These are phyloP conservation scores for Alfaro cultratus DNA, from an alignment of 2,797 vertebrate species.

Conservation along the genomic window DNA sequence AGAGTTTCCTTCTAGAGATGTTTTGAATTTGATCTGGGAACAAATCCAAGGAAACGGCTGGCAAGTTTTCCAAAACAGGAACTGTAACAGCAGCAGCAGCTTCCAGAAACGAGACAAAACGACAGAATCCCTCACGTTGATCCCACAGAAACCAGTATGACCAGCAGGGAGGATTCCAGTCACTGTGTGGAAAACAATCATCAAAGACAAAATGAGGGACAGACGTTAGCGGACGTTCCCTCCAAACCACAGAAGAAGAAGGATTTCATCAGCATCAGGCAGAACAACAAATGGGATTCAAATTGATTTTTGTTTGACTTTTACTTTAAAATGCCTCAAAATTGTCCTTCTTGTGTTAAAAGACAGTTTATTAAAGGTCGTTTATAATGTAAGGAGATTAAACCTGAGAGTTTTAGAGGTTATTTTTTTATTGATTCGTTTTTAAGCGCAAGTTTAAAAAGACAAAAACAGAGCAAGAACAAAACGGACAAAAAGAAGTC, in stretches of 20 bases:
- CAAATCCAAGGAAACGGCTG: background rate
- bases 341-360: background rate
- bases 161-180: slow-evolving; percentile 11
- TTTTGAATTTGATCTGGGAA: background rate
- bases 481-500: background rate
- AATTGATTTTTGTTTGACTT: background rate
- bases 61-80: background rate
- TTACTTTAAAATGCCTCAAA: background rate
- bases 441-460: background rate
- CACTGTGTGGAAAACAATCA: slow-evolving; percentile 29
- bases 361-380: background rate
- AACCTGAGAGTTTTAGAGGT: background rate
- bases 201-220: slow-evolving; percentile 31
- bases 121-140: background rate
- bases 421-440: background rate
- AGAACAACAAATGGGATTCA: slow-evolving; percentile 13
- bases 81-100: background rate
- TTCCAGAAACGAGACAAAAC: background rate
- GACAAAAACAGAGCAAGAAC: background rate
- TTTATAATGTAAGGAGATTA: background rate
- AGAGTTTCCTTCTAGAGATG: background rate
- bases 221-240: slow-evolving; percentile 4
- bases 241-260: background rate
- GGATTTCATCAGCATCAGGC: slow-evolving; percentile 20
- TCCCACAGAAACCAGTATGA: slow-evolving; percentile 21